A percentile compares a stretch with the other conserved stretches of the same genome.
phyloP scores from a whole-genome alignment of 2,113 vertebrate species.

The Periophthalmus modestus region DNA sequence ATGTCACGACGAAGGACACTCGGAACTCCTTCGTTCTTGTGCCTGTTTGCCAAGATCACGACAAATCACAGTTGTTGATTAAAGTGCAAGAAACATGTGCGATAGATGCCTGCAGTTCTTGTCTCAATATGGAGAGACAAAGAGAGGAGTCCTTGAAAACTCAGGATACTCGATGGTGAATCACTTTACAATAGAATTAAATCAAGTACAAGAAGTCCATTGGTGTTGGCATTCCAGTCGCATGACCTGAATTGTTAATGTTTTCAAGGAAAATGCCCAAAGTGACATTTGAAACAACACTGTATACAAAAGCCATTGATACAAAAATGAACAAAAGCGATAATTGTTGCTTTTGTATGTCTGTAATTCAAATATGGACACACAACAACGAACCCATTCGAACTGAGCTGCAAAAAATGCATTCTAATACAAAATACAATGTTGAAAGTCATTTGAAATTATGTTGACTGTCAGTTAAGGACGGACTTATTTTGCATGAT shows the following conservation, averaged over 20 bases:
- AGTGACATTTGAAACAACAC: background rate
- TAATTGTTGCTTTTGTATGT: background rate
- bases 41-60: background rate
- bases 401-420: too few species aligned
- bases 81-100: constrained; percentile 32
- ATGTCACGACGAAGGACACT: background rate
- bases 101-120: background rate
- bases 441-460: too few species aligned
- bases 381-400: too few species aligned
- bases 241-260: background rate
- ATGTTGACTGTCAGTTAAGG: too few species aligned
- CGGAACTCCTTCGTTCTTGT: background rate
- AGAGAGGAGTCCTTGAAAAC: background rate
- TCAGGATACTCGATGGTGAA: background rate
- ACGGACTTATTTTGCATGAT: too few species aligned
- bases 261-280: background rate
- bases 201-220: background rate
- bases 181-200: background rate
- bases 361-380: too few species aligned
- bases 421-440: too few species aligned
- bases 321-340: background rate
- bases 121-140: background rate
- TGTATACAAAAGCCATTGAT: background rate
- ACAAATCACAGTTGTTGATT: constrained; percentile 11
- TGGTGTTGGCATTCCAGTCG: background rate